Evolutionary conservation across 1,140 invertebrate genomes (phyloP).

Genomic region (Tetraneura akinire): DNA sequence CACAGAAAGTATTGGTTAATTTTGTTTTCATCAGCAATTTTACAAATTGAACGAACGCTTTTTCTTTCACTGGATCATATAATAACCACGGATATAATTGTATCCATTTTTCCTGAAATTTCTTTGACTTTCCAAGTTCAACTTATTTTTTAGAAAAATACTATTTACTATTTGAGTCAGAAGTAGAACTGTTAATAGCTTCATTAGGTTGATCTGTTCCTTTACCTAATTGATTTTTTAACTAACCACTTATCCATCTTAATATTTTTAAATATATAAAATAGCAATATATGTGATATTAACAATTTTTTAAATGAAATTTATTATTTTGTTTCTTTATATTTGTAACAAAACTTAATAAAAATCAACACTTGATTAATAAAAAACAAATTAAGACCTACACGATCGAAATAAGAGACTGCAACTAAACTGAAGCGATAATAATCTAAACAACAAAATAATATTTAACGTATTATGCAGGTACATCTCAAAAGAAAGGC

Average conservation of each 20-base stretch:
- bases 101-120: background rate
- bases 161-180: background rate
- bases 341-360: no score
- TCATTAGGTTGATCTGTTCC: background rate
- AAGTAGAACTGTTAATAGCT: background rate
- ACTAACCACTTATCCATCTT: background rate
- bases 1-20: background rate
- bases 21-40: background rate
- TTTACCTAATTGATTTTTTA: background rate
- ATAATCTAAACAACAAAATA: no score
- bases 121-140: background rate
- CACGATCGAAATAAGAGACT: no score
- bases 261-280: background rate
- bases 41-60: background rate
- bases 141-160: background rate
- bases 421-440: no score
- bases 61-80: conserved; percentile 1
- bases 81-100: conserved; percentile 3
- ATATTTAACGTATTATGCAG: no score
- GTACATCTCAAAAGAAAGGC: no score
- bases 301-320: no score
- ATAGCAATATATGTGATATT: no score
- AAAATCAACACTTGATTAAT: no score
- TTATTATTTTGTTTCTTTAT: no score
- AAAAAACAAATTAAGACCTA: no score